Evolutionary conservation across 2,888 invertebrate genomes (phyloP).

Genomic region (Drosophila anceps): DNA sequence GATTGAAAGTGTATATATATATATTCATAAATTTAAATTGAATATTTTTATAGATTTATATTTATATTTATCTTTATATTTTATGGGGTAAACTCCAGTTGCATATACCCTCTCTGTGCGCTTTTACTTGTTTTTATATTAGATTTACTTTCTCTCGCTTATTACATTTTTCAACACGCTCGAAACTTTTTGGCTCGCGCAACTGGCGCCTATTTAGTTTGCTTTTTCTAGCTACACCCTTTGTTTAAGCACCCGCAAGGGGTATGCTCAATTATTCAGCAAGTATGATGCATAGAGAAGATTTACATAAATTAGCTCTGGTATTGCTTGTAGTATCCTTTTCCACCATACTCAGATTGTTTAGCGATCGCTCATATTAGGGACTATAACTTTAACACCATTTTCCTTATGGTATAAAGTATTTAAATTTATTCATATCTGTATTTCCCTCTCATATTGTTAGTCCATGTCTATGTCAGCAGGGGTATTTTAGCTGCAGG

Average conservation of each 20-base stretch:
- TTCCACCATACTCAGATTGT: no score
- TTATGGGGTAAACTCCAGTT: constrained; percentile 8
- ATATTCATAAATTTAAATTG: neutral
- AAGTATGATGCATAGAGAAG: neutral
- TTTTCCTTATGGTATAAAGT: neutral
- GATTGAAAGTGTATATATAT: neutral
- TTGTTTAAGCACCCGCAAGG: neutral
- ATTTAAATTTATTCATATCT: neutral
- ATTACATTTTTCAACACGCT: constrained; percentile 57
- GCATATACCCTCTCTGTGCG: neutral
- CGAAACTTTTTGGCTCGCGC: constrained; percentile 54
- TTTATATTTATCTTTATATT: neutral
- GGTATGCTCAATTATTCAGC: neutral
- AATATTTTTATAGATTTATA: neutral
- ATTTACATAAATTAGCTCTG: no score
- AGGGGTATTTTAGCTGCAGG: neutral
- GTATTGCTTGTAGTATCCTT: no score
- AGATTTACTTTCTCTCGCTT: constrained; percentile 57
- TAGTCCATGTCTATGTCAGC: no score
- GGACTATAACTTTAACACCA: no score
- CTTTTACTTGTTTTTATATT: constrained; percentile 24
- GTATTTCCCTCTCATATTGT: no score
- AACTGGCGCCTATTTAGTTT: constrained; percentile 51
- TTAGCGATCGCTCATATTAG: no score
- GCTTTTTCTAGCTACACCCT: constrained; percentile 9